Percentiles rank a stretch among this genome's conserved stretches.
Evolutionary conservation across 2,888 invertebrate species (phyloP).

Genomic region (Geotrupes spiniger): DNA sequence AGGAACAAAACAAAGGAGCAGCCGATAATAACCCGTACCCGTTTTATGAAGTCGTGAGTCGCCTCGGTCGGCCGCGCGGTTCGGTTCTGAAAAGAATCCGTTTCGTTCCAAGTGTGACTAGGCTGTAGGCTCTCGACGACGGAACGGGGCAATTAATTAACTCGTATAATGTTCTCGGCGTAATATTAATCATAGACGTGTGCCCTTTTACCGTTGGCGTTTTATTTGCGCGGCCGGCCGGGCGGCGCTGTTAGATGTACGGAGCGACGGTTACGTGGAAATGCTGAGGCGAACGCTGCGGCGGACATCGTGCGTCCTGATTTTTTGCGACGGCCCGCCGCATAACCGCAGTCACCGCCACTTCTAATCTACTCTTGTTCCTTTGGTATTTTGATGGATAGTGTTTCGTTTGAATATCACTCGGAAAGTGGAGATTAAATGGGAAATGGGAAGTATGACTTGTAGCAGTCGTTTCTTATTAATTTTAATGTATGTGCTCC

Average conservation of each 20-base stretch:
- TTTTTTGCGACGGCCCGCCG: not conserved
- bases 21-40: not conserved
- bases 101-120: slow-evolving; percentile 3
- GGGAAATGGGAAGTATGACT: too few species aligned
- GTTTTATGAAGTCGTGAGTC: slow-evolving; percentile 4
- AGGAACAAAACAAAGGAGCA: not conserved
- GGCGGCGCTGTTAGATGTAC: slow-evolving; percentile 5
- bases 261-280: slow-evolving; percentile 1
- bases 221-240: not conserved
- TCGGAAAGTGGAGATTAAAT: too few species aligned
- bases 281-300: not conserved
- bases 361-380: not conserved
- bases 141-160: slow-evolving; percentile 7
- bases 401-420: too few species aligned
- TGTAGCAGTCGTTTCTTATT: too few species aligned
- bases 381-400: too few species aligned
- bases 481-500: too few species aligned
- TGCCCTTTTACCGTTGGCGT: slow-evolving; percentile 4
- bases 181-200: slow-evolving; percentile 7
- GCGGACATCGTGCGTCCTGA: not conserved
- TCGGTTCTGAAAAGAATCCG: slow-evolving; percentile 1
- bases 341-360: slow-evolving; percentile 2
- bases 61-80: not conserved
- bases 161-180: slow-evolving; percentile 6
- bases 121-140: slow-evolving; percentile 5